Evolutionary conservation across 2,888 invertebrate genomes (phyloP).

Genomic region (Orgyia antiqua): DNA sequence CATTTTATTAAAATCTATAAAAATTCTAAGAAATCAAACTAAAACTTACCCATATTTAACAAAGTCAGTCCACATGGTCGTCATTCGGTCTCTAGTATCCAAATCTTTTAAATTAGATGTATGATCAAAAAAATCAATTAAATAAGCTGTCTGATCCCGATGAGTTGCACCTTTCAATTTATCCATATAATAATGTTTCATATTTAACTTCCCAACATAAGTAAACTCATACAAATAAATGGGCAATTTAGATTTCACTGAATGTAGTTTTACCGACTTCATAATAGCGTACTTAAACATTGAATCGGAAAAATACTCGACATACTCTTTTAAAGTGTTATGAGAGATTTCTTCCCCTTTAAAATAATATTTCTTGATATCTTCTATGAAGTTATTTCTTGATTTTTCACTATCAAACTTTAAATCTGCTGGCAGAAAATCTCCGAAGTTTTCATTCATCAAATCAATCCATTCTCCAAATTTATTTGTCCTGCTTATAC

Average conservation of each 20-base stretch:
- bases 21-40: too few species aligned
- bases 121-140: constrained; percentile 53
- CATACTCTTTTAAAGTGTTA: constrained; percentile 42
- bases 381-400: constrained; percentile 34
- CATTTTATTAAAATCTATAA: too few species aligned
- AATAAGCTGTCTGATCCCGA: constrained; percentile 60
- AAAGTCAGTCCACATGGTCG: constrained; percentile 64
- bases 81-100: constrained; percentile 56
- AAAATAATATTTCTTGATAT: constrained; percentile 51
- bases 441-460: constrained; percentile 59
- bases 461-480: constrained; percentile 52
- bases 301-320: constrained; percentile 63
- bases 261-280: constrained; percentile 54
- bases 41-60: constrained; percentile 57
- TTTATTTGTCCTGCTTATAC: constrained; percentile 52
- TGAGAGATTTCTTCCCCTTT: constrained; percentile 41
- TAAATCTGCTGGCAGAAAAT: constrained; percentile 60
- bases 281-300: constrained; percentile 64
- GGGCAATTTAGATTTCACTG: constrained; percentile 33
- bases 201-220: constrained; percentile 54
- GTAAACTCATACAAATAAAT: constrained; percentile 61
- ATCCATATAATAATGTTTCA: constrained; percentile 54
- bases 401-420: constrained; percentile 36
- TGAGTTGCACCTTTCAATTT: constrained; percentile 60
- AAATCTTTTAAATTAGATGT: constrained; percentile 49